Base-by-base conservation (phyloP, 2,888 invertebrate genomes). In the Drosophila nr. perissopoda region DNA sequence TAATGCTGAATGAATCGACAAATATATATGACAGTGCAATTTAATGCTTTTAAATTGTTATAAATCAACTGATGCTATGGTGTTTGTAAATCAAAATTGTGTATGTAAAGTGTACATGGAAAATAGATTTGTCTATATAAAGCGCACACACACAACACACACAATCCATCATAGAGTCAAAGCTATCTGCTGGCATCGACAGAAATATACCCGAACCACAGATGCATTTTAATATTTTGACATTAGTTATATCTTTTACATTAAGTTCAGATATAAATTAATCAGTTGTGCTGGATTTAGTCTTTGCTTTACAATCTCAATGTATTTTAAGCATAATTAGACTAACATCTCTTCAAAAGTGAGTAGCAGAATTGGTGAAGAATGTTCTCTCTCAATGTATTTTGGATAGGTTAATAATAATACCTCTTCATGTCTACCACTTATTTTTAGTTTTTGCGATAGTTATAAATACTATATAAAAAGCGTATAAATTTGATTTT, bases 1-100 rank as follows among this genome's bases (percentile, higher is more conserved):
- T 73, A 89, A 84, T 69, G 70, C 70, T 60, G 64, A 68, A 82
- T 89, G 85, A 85, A 76, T 85, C 85, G 73, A 78, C 83, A 84
- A 52, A 78, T 77, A n/a, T 33, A 21, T 36, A 60, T 56, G 61
- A 64, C 38, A 62, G 64, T 76, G 65, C 71, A 78, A 84, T 87
- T 89, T 75, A 77, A 77, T 82, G 87, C 82, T 71, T 70, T 61
- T 82, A 82, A 84, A 75, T 77, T 77, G 82, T 82, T 73, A 82
- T 82, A 82, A 83, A 87, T 86, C 81, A 73, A 74, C 61, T 64
- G 13, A 40, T 25, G 52, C 27, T 8, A 18, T 25, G 16, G 16
- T 56, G 53, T 62, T 63, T 76, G 84, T 69, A 78, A 83, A 63
- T 29, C 57, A 63, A 65, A 69, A 58, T 52, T 69, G 59, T 71